phyloP scores from a whole-genome alignment of 2,113 vertebrate genomes.

The Noturus placidus region DNA sequence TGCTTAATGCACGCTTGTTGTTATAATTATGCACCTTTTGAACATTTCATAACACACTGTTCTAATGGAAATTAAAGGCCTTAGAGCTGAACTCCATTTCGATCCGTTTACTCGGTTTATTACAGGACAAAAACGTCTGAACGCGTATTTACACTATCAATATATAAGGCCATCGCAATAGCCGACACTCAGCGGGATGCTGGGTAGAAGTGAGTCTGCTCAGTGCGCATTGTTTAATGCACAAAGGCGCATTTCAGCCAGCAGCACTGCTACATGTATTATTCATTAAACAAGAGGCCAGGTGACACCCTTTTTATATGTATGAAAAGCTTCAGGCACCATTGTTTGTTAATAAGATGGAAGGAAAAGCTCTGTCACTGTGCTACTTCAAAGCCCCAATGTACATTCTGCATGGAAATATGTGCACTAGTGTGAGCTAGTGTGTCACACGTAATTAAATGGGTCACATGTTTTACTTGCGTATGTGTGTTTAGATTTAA shows the following conservation, averaged over 20 bases:
- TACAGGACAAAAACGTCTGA: background rate
- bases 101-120: constrained; percentile 10
- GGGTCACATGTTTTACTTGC: background rate
- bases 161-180: constrained; percentile 22
- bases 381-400: constrained; percentile 35
- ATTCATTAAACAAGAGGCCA: constrained; percentile 50
- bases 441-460: background rate
- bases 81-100: background rate
- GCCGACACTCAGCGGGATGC: background rate
- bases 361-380: constrained; percentile 33
- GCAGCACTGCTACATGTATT: constrained; percentile 42
- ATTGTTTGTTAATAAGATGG: constrained; percentile 33
- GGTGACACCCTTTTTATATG: constrained; percentile 37
- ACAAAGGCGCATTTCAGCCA: constrained; percentile 42
- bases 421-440: background rate
- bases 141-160: constrained; percentile 1
- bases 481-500: background rate
- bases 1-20: background rate
- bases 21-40: background rate
- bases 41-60: background rate
- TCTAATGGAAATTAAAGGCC: background rate
- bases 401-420: background rate
- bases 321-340: constrained; percentile 38
- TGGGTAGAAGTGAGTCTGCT: constrained; percentile 25
- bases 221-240: constrained; percentile 28